Evolutionary conservation across 2,888 invertebrate species (phyloP), one percentile per base, ranked within the genome.

Genomic region (Chymomyza caudatula): DNA sequence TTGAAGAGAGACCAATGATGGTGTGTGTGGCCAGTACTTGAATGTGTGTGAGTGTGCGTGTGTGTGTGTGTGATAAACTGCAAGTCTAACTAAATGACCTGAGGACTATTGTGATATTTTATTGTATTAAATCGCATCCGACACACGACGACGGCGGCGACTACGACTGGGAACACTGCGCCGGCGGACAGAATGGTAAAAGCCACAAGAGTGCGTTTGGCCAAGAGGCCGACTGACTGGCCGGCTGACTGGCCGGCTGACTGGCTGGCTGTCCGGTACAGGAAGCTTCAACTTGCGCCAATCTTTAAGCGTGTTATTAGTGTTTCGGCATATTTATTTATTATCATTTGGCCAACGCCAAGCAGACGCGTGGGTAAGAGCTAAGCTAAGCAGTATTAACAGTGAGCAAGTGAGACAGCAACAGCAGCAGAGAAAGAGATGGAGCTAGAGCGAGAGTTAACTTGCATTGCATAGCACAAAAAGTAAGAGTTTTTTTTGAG

Each of bases 81-180:
- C 82, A 84, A 79, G 77, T 85, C 89, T 89, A 89, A 87, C 87
- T 87, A 87, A 85, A 88, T 88, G 88, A 88, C 90, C 90, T 76
- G 79, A 86, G 89, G 89, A 88, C 89, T 89, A 88, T 89, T 89
- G 88, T 88, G 88, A 90, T 90, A 89, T 90, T 89, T 89, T 87
- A 89, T 89, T 89, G 88, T 77, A 86, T 87, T 87, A 88, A 87
- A 82, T 82, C 88, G 86, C 88, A 88, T 87, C 85, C 87, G 85
- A 87, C 80, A 85, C 78, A 72, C 74, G 78, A 65, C 70, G 73
- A 49, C 49, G 49, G 52, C 51, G 57, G 52, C 58, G 37, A 19
- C 57, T 51, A 55, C 58, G 25, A 6, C 6, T 25, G 25, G 25
- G 5, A 55, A 49, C 11, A 11, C 51, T 13, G 20, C 4, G 20